phyloP scores from a whole-genome alignment of 2,888 invertebrate species.

The Epirrhoe tristata region DNA sequence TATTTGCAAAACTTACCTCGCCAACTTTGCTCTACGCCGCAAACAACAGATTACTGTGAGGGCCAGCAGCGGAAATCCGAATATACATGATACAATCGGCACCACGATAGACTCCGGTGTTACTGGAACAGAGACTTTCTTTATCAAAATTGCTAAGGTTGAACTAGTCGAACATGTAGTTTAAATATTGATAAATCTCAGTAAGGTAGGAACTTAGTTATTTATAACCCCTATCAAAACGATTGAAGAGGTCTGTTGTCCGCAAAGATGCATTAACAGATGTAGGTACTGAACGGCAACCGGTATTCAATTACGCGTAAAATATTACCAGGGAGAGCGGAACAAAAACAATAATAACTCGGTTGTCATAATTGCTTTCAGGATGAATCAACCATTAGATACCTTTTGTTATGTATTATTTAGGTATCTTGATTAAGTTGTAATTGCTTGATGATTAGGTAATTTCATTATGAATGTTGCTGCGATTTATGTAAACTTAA shows the following conservation, averaged over 20 bases:
- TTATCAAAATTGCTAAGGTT: too few relatives aligned
- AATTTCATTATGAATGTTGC: background rate
- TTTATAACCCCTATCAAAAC: background rate
- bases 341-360: constrained; percentile 37
- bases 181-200: too few relatives aligned
- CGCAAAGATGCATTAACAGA: background rate
- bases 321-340: constrained; percentile 31
- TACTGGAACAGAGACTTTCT: constrained; percentile 84
- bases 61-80: constrained; percentile 94
- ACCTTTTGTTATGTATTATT: constrained; percentile 4
- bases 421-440: constrained; percentile 5
- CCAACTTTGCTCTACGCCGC: constrained; percentile 92
- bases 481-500: background rate
- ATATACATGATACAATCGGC: constrained; percentile 95
- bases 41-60: constrained; percentile 95
- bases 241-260: background rate
- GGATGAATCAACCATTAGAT: constrained; percentile 22
- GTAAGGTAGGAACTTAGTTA: background rate
- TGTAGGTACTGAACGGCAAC: constrained; percentile 33
- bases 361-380: constrained; percentile 30
- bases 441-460: constrained; percentile 6
- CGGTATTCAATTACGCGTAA: constrained; percentile 41
- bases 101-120: constrained; percentile 95
- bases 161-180: too few relatives aligned
- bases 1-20: constrained; percentile 71